A percentile compares a stretch with the other conserved stretches of the same genome.
Conservation (phyloP, 2,113 vertebrate genomes). For the Oncorhynchus nerka region DNA sequence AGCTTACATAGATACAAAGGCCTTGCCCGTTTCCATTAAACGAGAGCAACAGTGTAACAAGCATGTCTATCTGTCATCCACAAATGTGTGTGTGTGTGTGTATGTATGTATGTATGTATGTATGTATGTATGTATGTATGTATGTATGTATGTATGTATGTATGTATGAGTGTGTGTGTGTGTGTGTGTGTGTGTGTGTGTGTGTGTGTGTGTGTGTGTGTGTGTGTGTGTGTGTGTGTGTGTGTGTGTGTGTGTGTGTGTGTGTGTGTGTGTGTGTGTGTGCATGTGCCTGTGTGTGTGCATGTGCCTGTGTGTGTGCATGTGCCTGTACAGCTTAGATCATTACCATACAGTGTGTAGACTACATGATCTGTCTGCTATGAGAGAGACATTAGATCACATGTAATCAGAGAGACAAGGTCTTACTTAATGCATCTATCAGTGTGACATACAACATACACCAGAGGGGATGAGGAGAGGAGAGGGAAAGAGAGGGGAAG, state of each 20-base stretch:
- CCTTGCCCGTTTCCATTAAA: not conserved
- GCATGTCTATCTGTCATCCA: conserved; percentile 40
- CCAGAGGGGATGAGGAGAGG: not conserved
- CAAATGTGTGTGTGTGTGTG: not conserved
- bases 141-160: too few relatives aligned
- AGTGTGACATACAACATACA: too few relatives aligned
- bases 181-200: too few relatives aligned
- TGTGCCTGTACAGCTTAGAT: not conserved
- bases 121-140: too few relatives aligned
- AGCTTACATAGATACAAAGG: not conserved
- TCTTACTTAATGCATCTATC: not conserved
- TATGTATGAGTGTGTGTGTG: not conserved
- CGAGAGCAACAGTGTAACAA: conserved; percentile 32
- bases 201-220: too few relatives aligned
- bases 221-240: too few relatives aligned
- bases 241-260: too few relatives aligned
- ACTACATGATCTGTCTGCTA: not conserved
- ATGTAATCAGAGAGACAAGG: not conserved
- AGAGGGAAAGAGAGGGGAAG: not conserved
- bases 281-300: not conserved
- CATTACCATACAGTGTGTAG: not conserved
- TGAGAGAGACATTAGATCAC: not conserved
- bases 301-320: not conserved
- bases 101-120: too few relatives aligned
- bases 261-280: too few relatives aligned